Conservation (phyloP, 2,888 invertebrate genomes). For the Spialia ferax region DNA sequence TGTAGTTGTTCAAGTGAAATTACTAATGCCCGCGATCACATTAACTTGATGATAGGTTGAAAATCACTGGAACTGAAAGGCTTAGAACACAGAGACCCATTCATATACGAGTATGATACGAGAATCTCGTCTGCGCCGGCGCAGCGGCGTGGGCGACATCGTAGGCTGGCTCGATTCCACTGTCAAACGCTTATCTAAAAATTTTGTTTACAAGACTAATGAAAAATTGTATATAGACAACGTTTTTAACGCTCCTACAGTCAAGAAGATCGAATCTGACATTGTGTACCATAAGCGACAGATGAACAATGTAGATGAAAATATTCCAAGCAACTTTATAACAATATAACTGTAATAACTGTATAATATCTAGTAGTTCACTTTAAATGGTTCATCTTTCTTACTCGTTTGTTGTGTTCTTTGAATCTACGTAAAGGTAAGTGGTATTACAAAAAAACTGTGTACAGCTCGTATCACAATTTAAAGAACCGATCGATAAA, state of each 20-base stretch:
- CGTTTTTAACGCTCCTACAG: background rate
- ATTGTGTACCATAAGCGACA: background rate
- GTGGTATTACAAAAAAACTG: background rate
- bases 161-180: conserved; percentile 18
- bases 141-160: conserved; percentile 22
- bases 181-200: conserved; percentile 30
- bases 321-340: background rate
- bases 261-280: conserved; percentile 1
- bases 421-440: background rate
- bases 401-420: background rate
- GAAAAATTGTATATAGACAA: conserved; percentile 13
- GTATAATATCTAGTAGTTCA: background rate
- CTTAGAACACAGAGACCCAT: conserved; percentile 46
- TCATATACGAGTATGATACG: conserved; percentile 53
- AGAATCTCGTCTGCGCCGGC: conserved; percentile 21
- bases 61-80: conserved; percentile 30
- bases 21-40: background rate
- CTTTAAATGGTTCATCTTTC: background rate
- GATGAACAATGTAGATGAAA: conserved; percentile 10
- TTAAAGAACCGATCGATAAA: conserved; percentile 26
- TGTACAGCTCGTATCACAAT: background rate
- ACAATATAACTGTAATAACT: background rate
- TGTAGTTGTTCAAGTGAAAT: background rate
- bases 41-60: conserved; percentile 9
- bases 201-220: conserved; percentile 33